Percentiles rank a stretch among this genome's conserved stretches.
Conservation (phyloP, 2,888 invertebrate genomes). For the Drosophila mercatorum region DNA sequence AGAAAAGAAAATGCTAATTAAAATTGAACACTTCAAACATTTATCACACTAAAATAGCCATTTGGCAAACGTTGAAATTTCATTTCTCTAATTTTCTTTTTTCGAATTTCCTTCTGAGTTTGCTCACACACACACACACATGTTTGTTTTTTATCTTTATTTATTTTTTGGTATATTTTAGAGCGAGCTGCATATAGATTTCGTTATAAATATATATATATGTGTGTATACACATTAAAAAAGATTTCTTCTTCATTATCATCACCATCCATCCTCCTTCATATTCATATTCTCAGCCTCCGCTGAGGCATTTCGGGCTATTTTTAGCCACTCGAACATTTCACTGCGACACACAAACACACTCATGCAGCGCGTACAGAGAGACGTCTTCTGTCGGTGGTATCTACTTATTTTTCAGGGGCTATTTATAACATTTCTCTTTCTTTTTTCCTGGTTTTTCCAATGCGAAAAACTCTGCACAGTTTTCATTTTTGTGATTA, state of each 20-base stretch:
- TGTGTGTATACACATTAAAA: conserved; percentile 4
- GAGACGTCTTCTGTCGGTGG: conserved; percentile 49
- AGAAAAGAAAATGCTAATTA: conserved; percentile 37
- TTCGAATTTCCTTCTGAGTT: conserved; percentile 39
- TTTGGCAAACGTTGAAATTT: conserved; percentile 48
- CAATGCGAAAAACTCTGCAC: conserved; percentile 53
- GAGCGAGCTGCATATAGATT: conserved; percentile 29
- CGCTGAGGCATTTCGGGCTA: conserved; percentile 61
- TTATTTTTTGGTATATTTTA: conserved; percentile 21
- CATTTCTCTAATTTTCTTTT: conserved; percentile 16
- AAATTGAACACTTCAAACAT: conserved; percentile 39
- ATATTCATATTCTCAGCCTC: conserved; percentile 67
- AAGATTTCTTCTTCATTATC: conserved; percentile 41
- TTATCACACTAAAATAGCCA: conserved; percentile 39
- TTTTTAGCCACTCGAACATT: conserved; percentile 68
- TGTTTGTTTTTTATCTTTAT: conserved; percentile 18
- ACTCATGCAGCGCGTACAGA: conserved; percentile 35
- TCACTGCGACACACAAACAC: conserved; percentile 72
- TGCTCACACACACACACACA: conserved; percentile 17
- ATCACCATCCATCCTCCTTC: conserved; percentile 55
- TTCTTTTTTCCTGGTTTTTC: conserved; percentile 53
- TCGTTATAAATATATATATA: conserved; percentile 36
- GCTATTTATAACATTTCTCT: conserved; percentile 76
- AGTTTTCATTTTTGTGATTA: conserved; percentile 10
- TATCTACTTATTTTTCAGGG: conserved; percentile 82